Percentiles rank a stretch among this genome's conserved stretches.
These are phyloP conservation scores for Denticeps clupeoides DNA, from an alignment of 2,797 vertebrate species.

Conservation along the genomic window DNA sequence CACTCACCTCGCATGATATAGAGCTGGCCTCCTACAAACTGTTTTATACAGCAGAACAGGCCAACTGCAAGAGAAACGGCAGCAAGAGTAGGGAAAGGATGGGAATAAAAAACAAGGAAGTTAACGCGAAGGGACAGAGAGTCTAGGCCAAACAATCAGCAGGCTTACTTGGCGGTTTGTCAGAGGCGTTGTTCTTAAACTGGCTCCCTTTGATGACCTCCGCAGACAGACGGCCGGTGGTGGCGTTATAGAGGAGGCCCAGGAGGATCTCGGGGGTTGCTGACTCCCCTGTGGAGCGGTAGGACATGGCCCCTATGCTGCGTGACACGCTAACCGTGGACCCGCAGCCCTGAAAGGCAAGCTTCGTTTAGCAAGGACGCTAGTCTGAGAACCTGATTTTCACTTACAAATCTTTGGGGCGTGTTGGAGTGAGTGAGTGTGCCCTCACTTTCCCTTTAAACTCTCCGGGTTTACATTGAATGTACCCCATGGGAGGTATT, in stretches of 20 bases:
- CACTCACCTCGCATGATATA: slow-evolving; percentile 99
- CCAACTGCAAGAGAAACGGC: slow-evolving; percentile 66
- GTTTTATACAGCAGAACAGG: slow-evolving; percentile 99
- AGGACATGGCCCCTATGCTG: slow-evolving; percentile 79
- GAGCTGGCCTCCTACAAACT: slow-evolving; percentile 97
- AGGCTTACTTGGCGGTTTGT: slow-evolving; percentile 83
- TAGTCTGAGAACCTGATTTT: neutral
- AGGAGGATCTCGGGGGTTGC: slow-evolving; percentile 84
- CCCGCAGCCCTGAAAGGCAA: slow-evolving; percentile 72
- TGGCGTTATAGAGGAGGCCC: slow-evolving; percentile 88
- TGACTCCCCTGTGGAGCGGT: slow-evolving; percentile 78
- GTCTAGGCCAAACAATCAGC: slow-evolving; percentile 39
- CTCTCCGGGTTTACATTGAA: no score
- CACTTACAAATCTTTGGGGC: no score
- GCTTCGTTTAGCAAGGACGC: neutral
- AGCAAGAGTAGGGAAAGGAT: slow-evolving; percentile 3
- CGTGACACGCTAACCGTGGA: slow-evolving; percentile 88
- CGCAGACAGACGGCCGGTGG: slow-evolving; percentile 83
- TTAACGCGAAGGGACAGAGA: slow-evolving; percentile 46
- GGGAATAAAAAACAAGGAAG: neutral
- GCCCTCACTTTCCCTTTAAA: no score
- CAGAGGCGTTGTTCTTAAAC: slow-evolving; percentile 86
- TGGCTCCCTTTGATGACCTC: slow-evolving; percentile 97
- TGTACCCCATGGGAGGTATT: no score
- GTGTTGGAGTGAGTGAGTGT: no score